phyloP scores from a whole-genome alignment of 1,140 invertebrate genomes.

The Danaus plexippus region DNA sequence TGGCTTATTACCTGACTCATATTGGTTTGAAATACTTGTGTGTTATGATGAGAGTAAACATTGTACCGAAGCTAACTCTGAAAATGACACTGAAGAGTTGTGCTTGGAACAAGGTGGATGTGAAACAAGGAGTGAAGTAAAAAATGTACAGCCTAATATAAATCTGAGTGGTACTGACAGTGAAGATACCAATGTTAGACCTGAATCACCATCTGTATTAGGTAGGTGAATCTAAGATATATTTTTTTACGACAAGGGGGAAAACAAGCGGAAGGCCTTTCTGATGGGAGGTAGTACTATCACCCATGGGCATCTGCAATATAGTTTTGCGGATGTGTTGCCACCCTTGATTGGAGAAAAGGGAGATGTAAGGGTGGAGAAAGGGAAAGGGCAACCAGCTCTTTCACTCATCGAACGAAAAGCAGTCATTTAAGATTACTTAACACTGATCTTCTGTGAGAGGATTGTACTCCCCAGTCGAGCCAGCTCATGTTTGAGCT shows the following conservation, averaged over 20 bases:
- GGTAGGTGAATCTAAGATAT: constrained; percentile 16
- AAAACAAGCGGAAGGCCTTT: too few relatives aligned
- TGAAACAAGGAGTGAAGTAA: background rate
- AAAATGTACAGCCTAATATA: background rate
- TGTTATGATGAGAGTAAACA: constrained; percentile 4
- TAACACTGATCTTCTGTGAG: too few relatives aligned
- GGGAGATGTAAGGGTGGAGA: too few relatives aligned
- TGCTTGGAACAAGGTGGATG: constrained; percentile 1
- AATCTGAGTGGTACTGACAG: background rate
- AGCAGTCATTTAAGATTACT: too few relatives aligned
- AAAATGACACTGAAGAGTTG: constrained; percentile 16
- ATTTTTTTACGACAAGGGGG: background rate
- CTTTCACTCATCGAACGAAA: too few relatives aligned
- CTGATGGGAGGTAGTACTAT: too few relatives aligned
- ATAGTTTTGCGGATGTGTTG: too few relatives aligned
- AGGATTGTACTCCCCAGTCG: too few relatives aligned
- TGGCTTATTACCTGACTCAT: constrained; percentile 42
- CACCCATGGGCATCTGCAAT: too few relatives aligned
- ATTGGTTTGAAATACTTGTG: constrained; percentile 45
- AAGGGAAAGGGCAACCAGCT: too few relatives aligned
- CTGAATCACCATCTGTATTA: constrained; percentile 26
- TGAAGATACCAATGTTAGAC: constrained; percentile 10
- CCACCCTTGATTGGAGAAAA: too few relatives aligned
- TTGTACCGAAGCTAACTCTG: constrained; percentile 5
- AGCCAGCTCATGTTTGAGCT: too few relatives aligned